Percentiles rank a stretch among this genome's conserved stretches.
Evolutionary conservation across 2,888 invertebrate species (phyloP).

Genomic region (Trichogramma dendrolimi): DNA sequence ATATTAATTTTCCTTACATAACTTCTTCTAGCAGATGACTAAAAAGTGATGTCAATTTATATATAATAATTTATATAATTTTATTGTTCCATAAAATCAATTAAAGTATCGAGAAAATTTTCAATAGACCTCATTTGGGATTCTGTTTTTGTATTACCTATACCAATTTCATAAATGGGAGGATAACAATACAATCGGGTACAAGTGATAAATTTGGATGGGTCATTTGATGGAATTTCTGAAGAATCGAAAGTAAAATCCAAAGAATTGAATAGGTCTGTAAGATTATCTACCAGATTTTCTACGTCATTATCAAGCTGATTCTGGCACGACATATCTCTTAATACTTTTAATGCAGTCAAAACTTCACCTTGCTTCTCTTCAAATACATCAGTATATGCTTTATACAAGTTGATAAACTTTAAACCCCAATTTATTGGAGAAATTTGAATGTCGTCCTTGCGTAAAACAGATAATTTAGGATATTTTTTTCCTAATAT

Average conservation of each 20-base stretch:
- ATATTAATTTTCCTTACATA: too few relatives aligned
- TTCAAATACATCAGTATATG: constrained; percentile 31
- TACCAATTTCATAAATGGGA: constrained; percentile 31
- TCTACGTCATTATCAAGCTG: not conserved
- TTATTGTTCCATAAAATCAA: constrained; percentile 5
- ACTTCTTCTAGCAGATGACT: not conserved
- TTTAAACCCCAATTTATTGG: constrained; percentile 44
- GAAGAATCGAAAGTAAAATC: constrained; percentile 17
- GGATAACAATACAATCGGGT: constrained; percentile 36
- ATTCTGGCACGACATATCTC: not conserved
- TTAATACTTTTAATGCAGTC: constrained; percentile 29
- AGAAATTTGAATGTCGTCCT: constrained; percentile 16
- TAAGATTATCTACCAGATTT: constrained; percentile 10
- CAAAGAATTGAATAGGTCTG: constrained; percentile 18
- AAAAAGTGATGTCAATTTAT: not conserved
- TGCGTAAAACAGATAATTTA: constrained; percentile 8
- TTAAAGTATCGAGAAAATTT: constrained; percentile 27
- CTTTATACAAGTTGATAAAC: constrained; percentile 38
- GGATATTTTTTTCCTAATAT: constrained; percentile 28
- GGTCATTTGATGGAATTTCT: constrained; percentile 21
- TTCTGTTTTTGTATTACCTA: constrained; percentile 24
- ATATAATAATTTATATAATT: not conserved
- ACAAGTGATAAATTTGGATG: constrained; percentile 4
- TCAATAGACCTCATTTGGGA: constrained; percentile 27
- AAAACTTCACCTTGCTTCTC: constrained; percentile 20